Percentiles rank a stretch among this genome's conserved stretches.
These are phyloP conservation scores for Mactromeris polynyma DNA, from an alignment of 2,888 invertebrate genomes.

Conservation along the genomic window DNA sequence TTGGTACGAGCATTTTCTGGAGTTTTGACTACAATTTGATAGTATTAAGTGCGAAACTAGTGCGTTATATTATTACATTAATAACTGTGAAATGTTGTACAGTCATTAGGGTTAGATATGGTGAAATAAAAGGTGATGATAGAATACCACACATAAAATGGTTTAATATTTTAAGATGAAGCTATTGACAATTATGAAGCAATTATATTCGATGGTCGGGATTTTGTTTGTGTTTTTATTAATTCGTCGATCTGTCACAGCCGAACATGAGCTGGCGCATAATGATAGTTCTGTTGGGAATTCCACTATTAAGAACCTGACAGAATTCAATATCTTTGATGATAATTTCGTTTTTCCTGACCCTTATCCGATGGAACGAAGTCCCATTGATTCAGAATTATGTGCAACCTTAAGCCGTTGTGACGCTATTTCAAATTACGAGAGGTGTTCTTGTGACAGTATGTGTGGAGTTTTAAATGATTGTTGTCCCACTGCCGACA, in stretches of 20 bases:
- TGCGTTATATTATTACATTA: too few species aligned
- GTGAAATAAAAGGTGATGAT: too few species aligned
- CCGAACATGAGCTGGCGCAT: not conserved
- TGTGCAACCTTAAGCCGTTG: not conserved
- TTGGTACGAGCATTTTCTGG: not conserved
- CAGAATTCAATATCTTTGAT: not conserved
- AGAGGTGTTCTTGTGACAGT: constrained; percentile 5
- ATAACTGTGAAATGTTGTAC: too few species aligned
- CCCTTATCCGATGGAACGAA: not conserved
- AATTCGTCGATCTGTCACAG: not conserved
- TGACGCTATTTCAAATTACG: not conserved
- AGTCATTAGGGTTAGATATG: too few species aligned
- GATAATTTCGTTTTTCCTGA: not conserved
- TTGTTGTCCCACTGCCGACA: constrained; percentile 8
- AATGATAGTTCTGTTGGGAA: not conserved
- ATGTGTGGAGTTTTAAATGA: constrained; percentile 18
- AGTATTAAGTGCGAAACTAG: too few species aligned
- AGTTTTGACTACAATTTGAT: too few species aligned
- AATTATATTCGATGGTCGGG: not conserved
- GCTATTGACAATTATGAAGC: not conserved
- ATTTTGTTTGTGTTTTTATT: not conserved
- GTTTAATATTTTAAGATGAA: too few species aligned
- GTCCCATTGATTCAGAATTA: not conserved
- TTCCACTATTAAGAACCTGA: not conserved
- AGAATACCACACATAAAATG: too few species aligned